Base-by-base conservation (phyloP, 2,888 invertebrate genomes). In the Erebia aethiops region DNA sequence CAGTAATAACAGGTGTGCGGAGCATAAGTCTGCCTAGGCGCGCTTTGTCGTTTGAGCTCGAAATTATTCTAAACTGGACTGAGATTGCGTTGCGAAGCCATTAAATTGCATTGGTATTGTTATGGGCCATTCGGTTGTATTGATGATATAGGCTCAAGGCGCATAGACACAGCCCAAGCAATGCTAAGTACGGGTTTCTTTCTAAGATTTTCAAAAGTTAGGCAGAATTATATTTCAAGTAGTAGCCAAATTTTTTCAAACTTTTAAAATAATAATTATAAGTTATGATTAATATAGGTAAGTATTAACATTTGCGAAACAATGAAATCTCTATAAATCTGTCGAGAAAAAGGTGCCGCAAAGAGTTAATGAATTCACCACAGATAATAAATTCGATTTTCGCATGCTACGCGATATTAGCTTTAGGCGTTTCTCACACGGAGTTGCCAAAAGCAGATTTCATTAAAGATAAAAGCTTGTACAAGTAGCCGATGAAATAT, bases 91-190 rank as follows among this genome's bases (percentile, higher is more conserved):
- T 61, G 61, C 46, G 54, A 65, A 49, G 70, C 71, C 65, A 67
- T 74, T 67, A 70, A 60, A 70, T 64, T 70, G 60, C 67, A 71
- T 74, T 70, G 67, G 63, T 67, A 64, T 67, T 65, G 65, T 65
- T 54, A 65, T 56, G 35, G 18, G 65, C 62, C 13, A 49, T 62
- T 46, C 49, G n/a, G 62, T 62, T 16, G 3, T 54, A 54, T 54
- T 54, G 54, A 54, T 16, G 54, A 54, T 9, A 10, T 18, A 10
- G 54, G 18, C 54, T 54, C 54, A 16, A 18, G 54, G 54, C 54
- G 10, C 54, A 18, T 54, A 7, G 52, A 43, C 9, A 3, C 46
- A 46, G 46, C 13, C 13, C 3, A 46, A 46, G 18, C 54, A 16
- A 52, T 16, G 18, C 18, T 11, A 54, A 10, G 54, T 14, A 4